Evolutionary conservation across 2,888 invertebrate species (phyloP).

Genomic region (Sinhomidia bicolor): DNA sequence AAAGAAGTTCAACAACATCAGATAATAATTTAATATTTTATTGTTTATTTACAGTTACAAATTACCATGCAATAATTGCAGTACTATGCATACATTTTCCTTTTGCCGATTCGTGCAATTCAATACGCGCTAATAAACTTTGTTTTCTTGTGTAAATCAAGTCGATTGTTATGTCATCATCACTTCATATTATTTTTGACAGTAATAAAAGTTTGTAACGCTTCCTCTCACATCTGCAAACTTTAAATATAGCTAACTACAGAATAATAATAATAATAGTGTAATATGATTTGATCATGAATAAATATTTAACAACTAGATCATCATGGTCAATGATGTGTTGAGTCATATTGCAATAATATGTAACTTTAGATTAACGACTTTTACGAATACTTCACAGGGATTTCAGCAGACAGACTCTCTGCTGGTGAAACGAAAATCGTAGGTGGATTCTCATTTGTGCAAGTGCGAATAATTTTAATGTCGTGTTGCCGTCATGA

Average conservation of each 20-base stretch:
- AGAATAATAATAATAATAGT: too few species aligned
- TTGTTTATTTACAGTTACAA: constrained; percentile 44
- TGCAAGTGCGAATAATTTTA: constrained; percentile 32
- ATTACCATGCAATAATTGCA: constrained; percentile 38
- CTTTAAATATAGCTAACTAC: background rate
- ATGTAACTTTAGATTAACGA: background rate
- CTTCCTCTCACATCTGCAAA: constrained; percentile 21
- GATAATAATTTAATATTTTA: background rate
- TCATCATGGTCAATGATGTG: background rate
- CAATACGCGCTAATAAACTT: background rate
- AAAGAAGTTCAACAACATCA: constrained; percentile 32
- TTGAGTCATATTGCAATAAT: background rate
- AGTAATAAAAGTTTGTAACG: constrained; percentile 13
- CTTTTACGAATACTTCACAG: too few species aligned
- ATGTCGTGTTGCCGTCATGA: constrained; percentile 23
- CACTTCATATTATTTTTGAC: constrained; percentile 10
- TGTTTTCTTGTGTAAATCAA: constrained; percentile 23
- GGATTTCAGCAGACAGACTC: too few species aligned
- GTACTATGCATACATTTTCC: constrained; percentile 5
- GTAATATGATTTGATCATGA: background rate
- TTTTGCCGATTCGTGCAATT: constrained; percentile 34
- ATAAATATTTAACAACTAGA: constrained; percentile 26
- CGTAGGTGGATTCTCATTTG: constrained; percentile 1
- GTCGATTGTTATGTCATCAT: constrained; percentile 40
- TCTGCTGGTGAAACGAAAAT: background rate